Conservation (phyloP, 2,113 vertebrate species). For the Chlorodrepanis virens region DNA sequence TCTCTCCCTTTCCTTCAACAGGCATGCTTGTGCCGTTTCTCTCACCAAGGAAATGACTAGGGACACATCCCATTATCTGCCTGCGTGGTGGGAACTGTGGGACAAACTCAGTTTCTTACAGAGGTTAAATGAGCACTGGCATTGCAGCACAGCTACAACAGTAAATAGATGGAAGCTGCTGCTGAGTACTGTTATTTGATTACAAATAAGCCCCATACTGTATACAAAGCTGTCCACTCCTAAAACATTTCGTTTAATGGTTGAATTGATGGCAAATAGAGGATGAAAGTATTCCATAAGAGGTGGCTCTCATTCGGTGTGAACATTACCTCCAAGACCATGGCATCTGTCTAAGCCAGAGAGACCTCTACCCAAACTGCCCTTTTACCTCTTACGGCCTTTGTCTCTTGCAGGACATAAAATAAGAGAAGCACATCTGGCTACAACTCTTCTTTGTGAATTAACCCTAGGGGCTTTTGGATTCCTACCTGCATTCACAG, state of each 20-base stretch:
- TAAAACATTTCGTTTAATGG: background rate
- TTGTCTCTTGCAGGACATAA: constrained; percentile 61
- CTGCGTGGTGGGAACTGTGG: rapidly evolving
- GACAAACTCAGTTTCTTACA: background rate
- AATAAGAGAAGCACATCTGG: background rate
- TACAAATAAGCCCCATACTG: background rate
- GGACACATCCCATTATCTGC: background rate
- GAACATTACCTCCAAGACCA: constrained; percentile 50
- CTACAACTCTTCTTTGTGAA: background rate
- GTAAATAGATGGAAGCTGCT: background rate
- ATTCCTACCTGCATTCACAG: constrained; percentile 60
- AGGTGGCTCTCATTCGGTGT: background rate
- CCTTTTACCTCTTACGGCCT: constrained; percentile 58
- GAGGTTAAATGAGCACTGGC: background rate
- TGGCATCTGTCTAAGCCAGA: constrained; percentile 67
- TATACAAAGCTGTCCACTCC: background rate
- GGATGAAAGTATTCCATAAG: background rate
- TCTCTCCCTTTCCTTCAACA: background rate
- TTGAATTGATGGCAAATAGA: background rate
- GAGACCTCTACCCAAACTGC: constrained; percentile 55
- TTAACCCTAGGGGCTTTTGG: background rate
- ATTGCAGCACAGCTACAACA: background rate
- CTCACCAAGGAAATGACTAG: background rate
- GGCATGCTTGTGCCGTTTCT: rapidly evolving
- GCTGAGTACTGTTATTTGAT: background rate